phyloP scores from a whole-genome alignment of 2,113 vertebrate species.

The Pantherophis guttatus region DNA sequence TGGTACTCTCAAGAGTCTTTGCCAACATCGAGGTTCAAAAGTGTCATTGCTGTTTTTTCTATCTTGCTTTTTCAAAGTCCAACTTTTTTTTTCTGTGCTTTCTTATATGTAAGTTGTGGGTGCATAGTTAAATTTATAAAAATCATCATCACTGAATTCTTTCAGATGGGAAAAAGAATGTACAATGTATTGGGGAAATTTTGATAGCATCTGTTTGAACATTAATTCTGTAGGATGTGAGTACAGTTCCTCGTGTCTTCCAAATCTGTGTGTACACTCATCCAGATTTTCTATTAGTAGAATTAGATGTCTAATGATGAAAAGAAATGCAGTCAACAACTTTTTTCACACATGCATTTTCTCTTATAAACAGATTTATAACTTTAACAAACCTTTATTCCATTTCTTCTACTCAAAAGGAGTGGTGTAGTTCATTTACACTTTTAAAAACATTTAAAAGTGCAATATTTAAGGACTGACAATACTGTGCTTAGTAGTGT shows the following conservation, averaged over 20 bases:
- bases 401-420: background rate
- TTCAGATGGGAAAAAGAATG: background rate
- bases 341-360: background rate
- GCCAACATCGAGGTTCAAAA: background rate
- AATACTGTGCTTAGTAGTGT: background rate
- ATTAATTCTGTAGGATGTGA: background rate
- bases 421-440: background rate
- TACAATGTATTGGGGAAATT: background rate
- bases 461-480: background rate
- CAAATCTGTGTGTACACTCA: background rate
- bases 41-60: background rate
- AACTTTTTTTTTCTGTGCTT: background rate
- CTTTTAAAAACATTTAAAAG: background rate
- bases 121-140: background rate
- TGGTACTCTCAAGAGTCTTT: background rate
- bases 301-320: background rate
- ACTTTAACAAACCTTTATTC: background rate
- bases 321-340: background rate
- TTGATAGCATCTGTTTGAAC: background rate
- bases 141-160: background rate
- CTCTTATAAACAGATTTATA: background rate
- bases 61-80: background rate
- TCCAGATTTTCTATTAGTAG: background rate
- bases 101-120: background rate
- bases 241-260: background rate